Conservation (phyloP, 1,140 invertebrate genomes). For the Lasioglossum baleicum region DNA sequence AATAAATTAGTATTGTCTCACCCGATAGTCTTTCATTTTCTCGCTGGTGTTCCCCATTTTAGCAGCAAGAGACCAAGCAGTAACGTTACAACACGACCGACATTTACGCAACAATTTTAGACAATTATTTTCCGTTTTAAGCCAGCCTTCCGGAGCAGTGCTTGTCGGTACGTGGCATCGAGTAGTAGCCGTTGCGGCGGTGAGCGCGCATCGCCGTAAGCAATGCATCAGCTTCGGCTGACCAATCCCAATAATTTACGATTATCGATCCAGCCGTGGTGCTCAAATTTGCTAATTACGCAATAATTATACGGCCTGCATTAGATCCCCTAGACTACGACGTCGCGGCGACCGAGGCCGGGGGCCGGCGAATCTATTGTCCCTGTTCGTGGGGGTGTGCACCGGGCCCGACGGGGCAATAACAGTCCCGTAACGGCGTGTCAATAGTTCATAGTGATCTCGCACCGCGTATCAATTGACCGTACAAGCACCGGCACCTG, state of each 20-base stretch:
- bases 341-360: not conserved
- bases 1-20: too few relatives aligned
- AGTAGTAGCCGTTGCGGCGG: not conserved
- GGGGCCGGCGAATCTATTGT: slow-evolving; percentile 37
- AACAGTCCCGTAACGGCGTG: slow-evolving; percentile 47
- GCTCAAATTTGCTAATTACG: slow-evolving; percentile 71
- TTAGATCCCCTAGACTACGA: slow-evolving; percentile 55
- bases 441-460: slow-evolving; percentile 63
- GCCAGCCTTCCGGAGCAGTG: too few relatives aligned
- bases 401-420: slow-evolving; percentile 40
- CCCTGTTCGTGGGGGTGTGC: not conserved
- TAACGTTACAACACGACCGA: too few relatives aligned
- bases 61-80: too few relatives aligned
- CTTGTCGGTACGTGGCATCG: too few relatives aligned
- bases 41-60: too few relatives aligned
- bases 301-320: slow-evolving; percentile 69
- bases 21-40: too few relatives aligned
- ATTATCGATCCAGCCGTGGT: slow-evolving; percentile 69
- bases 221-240: slow-evolving; percentile 66
- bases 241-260: slow-evolving; percentile 70
- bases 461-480: slow-evolving; percentile 48
- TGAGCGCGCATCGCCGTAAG: slow-evolving; percentile 52
- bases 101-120: too few relatives aligned
- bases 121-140: too few relatives aligned
- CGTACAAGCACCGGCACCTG: not conserved